Percentiles rank a stretch among this genome's conserved stretches.
phyloP scores from a whole-genome alignment of 1,140 invertebrate genomes.

The Drosophila santomea region DNA sequence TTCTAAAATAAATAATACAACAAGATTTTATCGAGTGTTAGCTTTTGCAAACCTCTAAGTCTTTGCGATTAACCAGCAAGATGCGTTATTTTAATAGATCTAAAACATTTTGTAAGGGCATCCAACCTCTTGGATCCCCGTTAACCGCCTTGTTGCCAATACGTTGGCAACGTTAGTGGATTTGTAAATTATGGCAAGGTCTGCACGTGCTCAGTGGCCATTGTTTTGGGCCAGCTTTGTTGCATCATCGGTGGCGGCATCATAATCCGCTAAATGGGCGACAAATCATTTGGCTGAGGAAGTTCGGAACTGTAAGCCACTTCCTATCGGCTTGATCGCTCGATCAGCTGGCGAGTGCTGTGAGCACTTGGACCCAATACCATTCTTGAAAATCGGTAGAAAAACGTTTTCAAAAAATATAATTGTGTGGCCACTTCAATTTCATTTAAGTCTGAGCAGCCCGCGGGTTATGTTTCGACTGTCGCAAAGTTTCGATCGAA shows the following conservation, averaged over 20 bases:
- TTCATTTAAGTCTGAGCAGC: constrained; percentile 72
- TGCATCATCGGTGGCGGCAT: constrained; percentile 60
- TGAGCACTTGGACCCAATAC: constrained; percentile 11
- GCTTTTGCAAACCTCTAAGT: not conserved
- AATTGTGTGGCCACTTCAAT: constrained; percentile 78
- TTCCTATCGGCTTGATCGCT: constrained; percentile 34
- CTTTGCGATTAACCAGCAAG: not conserved
- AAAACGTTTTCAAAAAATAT: constrained; percentile 50
- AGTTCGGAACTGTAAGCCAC: constrained; percentile 42
- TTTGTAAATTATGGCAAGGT: constrained; percentile 64
- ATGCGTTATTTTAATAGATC: not conserved
- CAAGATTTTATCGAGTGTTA: no score
- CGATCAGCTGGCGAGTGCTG: constrained; percentile 27
- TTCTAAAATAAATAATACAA: no score
- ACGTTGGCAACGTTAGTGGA: constrained; percentile 19
- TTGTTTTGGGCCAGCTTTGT: constrained; percentile 49
- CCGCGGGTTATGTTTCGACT: constrained; percentile 68
- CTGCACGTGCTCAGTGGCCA: constrained; percentile 69
- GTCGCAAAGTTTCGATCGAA: constrained; percentile 46
- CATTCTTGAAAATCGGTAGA: constrained; percentile 46
- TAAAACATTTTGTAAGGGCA: not conserved
- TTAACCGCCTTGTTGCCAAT: not conserved
- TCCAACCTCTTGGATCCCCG: not conserved
- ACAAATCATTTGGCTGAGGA: constrained; percentile 66
- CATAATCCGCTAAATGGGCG: constrained; percentile 63